Evolutionary conservation across 2,888 invertebrate genomes (phyloP).

Genomic region (Lasioglossum villosulum): DNA sequence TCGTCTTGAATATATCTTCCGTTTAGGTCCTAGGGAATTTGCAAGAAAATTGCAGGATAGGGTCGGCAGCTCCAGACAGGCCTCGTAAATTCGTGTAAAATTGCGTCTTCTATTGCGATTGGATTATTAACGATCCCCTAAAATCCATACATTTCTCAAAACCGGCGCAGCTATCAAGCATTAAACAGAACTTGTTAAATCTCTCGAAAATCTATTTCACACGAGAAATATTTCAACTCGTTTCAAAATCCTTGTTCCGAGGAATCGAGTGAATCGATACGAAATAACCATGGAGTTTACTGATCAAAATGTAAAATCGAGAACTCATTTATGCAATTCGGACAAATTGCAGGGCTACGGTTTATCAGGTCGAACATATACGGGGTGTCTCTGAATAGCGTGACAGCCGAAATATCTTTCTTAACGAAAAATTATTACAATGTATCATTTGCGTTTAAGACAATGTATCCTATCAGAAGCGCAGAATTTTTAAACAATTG

Average conservation of each 20-base stretch:
- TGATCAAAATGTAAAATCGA: not conserved
- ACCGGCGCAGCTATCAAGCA: not conserved
- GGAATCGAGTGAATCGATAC: not conserved
- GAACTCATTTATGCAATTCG: not conserved
- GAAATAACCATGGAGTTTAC: not conserved
- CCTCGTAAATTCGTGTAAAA: constrained; percentile 24
- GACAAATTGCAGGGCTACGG: not conserved
- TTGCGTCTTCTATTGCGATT: not conserved
- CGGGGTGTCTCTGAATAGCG: not conserved
- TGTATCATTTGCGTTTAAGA: not conserved
- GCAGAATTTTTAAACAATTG: not conserved
- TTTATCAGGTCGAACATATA: not conserved
- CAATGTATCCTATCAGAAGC: not conserved
- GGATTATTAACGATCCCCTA: not conserved
- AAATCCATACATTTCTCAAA: not conserved
- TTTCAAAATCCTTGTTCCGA: not conserved
- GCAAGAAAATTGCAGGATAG: constrained; percentile 21
- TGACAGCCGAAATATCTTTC: not conserved
- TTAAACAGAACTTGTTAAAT: not conserved
- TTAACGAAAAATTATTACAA: not conserved
- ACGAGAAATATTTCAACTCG: not conserved
- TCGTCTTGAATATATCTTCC: constrained; percentile 40
- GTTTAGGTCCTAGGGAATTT: constrained; percentile 29
- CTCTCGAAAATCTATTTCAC: not conserved
- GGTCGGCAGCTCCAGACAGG: not conserved